Conservation (phyloP, 2,797 vertebrate genomes). For the Neostethus bicornis region DNA sequence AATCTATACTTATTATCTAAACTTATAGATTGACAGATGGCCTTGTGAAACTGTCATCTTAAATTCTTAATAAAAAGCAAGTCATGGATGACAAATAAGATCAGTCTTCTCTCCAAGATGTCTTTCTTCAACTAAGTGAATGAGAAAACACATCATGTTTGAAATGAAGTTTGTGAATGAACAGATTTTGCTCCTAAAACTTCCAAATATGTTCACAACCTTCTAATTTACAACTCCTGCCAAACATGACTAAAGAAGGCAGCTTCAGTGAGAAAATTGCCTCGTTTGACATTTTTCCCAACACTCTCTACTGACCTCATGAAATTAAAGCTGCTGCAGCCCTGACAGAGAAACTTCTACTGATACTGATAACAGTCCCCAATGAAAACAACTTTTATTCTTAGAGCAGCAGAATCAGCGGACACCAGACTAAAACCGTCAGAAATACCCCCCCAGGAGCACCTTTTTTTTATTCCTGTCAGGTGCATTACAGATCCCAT, state of each 20-base stretch:
- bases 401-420: not conserved
- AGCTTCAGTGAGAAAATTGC: constrained; percentile 10
- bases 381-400: not conserved
- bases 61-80: not conserved
- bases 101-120: not conserved
- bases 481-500: constrained; percentile 25
- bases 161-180: constrained; percentile 33
- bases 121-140: constrained; percentile 7
- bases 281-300: constrained; percentile 2
- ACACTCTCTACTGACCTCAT: constrained; percentile 3
- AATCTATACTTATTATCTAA: not conserved
- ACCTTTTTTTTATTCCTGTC: constrained; percentile 13
- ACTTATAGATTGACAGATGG: not conserved
- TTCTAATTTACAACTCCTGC: constrained; percentile 17
- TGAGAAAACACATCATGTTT: constrained; percentile 24
- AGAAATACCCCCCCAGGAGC: constrained; percentile 10
- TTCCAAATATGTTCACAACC: constrained; percentile 13
- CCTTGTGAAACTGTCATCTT: not conserved
- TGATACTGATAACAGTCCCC: not conserved
- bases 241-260: constrained; percentile 40
- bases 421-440: not conserved
- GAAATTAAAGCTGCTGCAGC: constrained; percentile 5
- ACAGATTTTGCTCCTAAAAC: constrained; percentile 28
- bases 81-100: not conserved
- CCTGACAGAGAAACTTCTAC: not conserved